Base-by-base conservation (phyloP, 1,140 invertebrate species). In the Dryas iulia region DNA sequence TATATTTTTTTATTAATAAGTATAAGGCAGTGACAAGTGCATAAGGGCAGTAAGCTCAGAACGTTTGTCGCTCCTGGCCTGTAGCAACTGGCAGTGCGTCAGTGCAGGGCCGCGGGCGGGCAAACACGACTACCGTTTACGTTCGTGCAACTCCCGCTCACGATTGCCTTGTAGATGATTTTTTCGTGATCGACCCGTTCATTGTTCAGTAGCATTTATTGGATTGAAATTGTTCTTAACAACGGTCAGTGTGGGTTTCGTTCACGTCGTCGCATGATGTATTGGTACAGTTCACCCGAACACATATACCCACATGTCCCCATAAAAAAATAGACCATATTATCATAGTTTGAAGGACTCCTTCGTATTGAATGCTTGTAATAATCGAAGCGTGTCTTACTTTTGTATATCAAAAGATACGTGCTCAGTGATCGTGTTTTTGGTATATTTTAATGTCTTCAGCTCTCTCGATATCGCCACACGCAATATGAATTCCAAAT, bases 161-260 rank as follows among this genome's bases (percentile, higher is more conserved):
- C 88, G 88, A 90, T 76, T 70, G 70, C 58, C 85, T 82, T 90
- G 88, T 90, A 84, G 82, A 89, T 88, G 85, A 86, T 90, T 89
- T 89, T 90, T 90, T 89, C 87, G 88, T 90, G 88, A 90, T 90
- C 86, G 69, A 78, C 66, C 75, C 76, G 82, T 81, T 87, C 88
- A 89, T 90, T 90, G 88, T 90, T 88, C 86, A 73, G 86, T 85
- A 88, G 85, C 87, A 86, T 86, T 89, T 82, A 86, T 89, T 87
- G 85, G 84, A 77, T 87, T 82, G 79, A 84, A 87, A 90, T 86
- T 87, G 84, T 83, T 83, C 77, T 79, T 78, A 81, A 77, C 75
- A 74, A 77, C 77, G 75, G 72, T 79, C 77, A 79, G 69, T 71
- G 70, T 67, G 63, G 66, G 68, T 72, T 74, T 74, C 73, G 69